Evolutionary conservation across 2,797 vertebrate species (phyloP).

Genomic region (Sciurus carolinensis): DNA sequence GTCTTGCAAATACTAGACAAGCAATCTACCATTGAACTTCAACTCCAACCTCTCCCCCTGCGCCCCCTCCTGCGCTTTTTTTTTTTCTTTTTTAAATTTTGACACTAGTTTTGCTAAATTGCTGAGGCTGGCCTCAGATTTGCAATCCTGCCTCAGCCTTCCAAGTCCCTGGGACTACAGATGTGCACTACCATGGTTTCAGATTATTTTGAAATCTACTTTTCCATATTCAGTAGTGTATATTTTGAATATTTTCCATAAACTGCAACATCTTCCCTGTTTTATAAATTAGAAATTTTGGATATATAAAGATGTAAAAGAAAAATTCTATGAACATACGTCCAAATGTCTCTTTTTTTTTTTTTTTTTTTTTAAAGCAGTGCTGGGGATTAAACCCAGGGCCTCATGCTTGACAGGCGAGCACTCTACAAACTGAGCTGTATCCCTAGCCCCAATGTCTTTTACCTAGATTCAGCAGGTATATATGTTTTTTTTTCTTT

Average conservation of each 20-base stretch:
- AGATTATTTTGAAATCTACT: constrained; percentile 33
- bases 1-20: not conserved
- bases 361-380: not conserved
- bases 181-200: not conserved
- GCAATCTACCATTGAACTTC: not conserved
- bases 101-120: not conserved
- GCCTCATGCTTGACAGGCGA: too few species aligned
- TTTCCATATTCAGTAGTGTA: not conserved
- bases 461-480: not conserved
- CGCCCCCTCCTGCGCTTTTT: too few species aligned
- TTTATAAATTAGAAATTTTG: constrained; percentile 28
- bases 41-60: not conserved
- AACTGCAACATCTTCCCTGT: not conserved
- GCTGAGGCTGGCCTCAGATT: not conserved
- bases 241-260: constrained; percentile 40
- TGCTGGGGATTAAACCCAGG: too few species aligned
- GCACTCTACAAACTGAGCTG: too few species aligned
- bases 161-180: not conserved
- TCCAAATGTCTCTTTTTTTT: too few species aligned
- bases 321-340: not conserved
- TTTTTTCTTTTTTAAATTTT: too few species aligned
- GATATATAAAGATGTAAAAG: not conserved
- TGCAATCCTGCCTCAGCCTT: not conserved
- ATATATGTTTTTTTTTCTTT: not conserved
- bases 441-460: not conserved